Conservation (phyloP, 37 sponge, comb jelly and placozoan genomes). For the Agelas oroides region DNA sequence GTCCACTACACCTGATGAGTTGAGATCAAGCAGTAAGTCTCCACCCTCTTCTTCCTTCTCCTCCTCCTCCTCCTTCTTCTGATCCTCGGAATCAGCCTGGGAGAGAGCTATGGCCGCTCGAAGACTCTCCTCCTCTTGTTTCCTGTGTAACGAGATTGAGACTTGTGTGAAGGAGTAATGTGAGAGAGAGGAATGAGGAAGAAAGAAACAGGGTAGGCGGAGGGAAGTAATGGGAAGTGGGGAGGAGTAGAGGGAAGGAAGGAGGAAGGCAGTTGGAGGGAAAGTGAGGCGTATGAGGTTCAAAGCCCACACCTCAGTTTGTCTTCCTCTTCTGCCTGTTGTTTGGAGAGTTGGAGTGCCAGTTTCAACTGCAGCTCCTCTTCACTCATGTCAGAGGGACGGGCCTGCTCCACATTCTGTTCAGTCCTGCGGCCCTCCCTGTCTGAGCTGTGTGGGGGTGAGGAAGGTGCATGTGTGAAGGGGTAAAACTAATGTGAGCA, state of each 20-base stretch:
- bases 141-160: not conserved
- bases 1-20: slow-evolving; percentile 23
- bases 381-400: slow-evolving; percentile 77
- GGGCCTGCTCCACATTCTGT: slow-evolving; percentile 77
- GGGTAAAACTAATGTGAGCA: too few relatives aligned
- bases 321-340: slow-evolving; percentile 89
- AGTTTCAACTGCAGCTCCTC: slow-evolving; percentile 96
- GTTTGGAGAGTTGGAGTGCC: slow-evolving; percentile 92
- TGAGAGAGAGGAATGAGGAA: not conserved
- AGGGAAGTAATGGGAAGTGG: too few relatives aligned
- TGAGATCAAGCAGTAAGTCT: slow-evolving; percentile 47
- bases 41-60: not conserved
- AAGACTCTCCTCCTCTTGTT: slow-evolving; percentile 83
- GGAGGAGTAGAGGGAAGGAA: too few relatives aligned
- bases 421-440: not conserved
- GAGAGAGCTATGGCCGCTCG: slow-evolving; percentile 79
- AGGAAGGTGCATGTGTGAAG: not conserved
- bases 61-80: slow-evolving; percentile 7
- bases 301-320: slow-evolving; percentile 33
- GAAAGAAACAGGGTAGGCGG: too few relatives aligned
- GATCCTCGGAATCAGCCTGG: slow-evolving; percentile 56
- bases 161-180: too few relatives aligned
- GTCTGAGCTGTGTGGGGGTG: too few relatives aligned
- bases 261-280: too few relatives aligned
- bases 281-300: not conserved